Conservation (phyloP, 2,797 vertebrate genomes). For the Galagoides demidoff region DNA sequence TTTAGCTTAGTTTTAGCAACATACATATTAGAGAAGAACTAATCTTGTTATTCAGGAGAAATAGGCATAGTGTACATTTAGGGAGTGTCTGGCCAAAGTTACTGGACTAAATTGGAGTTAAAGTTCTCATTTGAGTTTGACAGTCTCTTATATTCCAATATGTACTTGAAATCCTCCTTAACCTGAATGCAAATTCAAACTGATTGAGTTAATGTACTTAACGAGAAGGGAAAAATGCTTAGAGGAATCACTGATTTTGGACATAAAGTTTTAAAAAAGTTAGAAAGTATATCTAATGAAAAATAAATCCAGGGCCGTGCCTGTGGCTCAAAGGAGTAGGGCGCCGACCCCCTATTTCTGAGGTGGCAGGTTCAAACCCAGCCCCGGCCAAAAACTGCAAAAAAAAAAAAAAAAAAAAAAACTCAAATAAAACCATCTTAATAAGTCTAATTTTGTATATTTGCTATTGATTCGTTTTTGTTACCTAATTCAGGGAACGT, state of each 20-base stretch:
- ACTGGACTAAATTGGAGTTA: not conserved
- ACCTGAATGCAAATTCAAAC: not conserved
- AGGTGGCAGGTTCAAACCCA: no score
- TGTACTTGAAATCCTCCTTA: not conserved
- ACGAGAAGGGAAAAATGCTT: not conserved
- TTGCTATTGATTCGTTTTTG: slow-evolving; percentile 10
- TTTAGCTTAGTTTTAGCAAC: slow-evolving; percentile 30
- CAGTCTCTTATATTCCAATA: not conserved
- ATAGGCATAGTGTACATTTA: not conserved
- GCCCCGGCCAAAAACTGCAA: no score
- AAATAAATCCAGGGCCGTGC: not conserved
- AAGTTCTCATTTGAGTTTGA: slow-evolving; percentile 32
- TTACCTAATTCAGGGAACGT: slow-evolving; percentile 25
- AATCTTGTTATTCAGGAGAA: not conserved
- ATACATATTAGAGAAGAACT: not conserved
- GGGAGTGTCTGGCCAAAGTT: not conserved
- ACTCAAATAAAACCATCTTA: not conserved
- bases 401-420: not conserved
- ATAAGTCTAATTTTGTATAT: not conserved
- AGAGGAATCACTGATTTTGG: not conserved
- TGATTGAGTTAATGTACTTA: not conserved
- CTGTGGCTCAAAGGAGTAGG: no score
- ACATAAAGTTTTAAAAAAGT: not conserved
- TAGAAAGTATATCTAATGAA: slow-evolving; percentile 1
- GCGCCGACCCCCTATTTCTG: no score